Conservation (phyloP, 2,113 vertebrate species). For the Lampris megalopsis region DNA sequence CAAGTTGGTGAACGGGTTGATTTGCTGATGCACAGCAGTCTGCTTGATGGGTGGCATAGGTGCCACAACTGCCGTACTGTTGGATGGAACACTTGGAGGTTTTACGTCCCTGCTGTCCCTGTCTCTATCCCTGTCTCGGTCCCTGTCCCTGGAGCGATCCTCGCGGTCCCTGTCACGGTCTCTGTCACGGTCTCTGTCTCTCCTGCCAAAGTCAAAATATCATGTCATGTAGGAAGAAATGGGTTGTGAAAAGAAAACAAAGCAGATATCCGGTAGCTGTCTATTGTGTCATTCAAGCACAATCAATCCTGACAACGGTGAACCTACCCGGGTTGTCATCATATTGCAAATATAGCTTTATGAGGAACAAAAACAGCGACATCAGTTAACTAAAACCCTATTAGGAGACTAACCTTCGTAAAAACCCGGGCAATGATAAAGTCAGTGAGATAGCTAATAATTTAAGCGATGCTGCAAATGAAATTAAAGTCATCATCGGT, state of each 20-base stretch:
- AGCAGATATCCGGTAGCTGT: too few relatives aligned
- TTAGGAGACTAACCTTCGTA: too few relatives aligned
- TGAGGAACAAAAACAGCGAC: too few relatives aligned
- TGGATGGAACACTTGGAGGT: slow-evolving; percentile 77
- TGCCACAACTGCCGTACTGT: slow-evolving; percentile 71
- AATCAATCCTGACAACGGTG: background rate
- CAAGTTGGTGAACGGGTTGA: slow-evolving; percentile 97
- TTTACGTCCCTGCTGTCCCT: slow-evolving; percentile 89
- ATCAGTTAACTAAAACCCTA: too few relatives aligned
- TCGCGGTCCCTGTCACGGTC: slow-evolving; percentile 94
- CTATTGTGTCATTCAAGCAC: background rate
- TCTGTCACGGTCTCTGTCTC: slow-evolving; percentile 92
- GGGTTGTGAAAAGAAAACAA: too few relatives aligned
- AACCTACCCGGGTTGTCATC: too few relatives aligned
- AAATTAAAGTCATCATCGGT: too few relatives aligned
- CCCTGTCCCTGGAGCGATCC: slow-evolving; percentile 83
- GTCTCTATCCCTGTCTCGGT: slow-evolving; percentile 84
- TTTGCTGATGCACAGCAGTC: slow-evolving; percentile 90
- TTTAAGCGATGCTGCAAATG: too few relatives aligned
- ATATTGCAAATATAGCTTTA: too few relatives aligned
- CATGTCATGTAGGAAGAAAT: background rate
- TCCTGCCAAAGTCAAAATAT: slow-evolving; percentile 76
- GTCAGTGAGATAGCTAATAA: too few relatives aligned
- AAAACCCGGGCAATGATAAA: too few relatives aligned
- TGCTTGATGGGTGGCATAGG: slow-evolving; percentile 86